Conservation (phyloP, 2,113 vertebrate genomes). For the Nycticryphes semicollaris region DNA sequence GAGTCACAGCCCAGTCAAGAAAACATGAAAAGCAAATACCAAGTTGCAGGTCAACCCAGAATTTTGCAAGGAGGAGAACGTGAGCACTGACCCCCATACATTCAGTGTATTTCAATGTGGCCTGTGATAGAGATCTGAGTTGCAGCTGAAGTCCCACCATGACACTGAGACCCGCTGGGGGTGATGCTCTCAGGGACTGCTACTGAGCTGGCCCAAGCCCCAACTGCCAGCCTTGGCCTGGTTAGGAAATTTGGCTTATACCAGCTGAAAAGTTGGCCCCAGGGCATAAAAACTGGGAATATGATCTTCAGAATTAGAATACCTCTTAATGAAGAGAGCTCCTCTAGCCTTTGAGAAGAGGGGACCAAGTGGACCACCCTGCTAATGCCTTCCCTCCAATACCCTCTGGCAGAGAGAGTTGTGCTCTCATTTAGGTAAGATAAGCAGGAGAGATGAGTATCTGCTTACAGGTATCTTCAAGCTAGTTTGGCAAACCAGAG, state of each 20-base stretch:
- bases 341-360: neutral
- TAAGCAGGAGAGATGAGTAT: neutral
- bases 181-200: neutral
- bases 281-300: neutral
- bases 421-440: neutral
- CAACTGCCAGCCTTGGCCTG: neutral
- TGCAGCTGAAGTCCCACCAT: neutral
- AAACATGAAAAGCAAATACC: neutral
- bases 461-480: neutral
- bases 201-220: neutral
- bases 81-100: accelerated
- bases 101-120: neutral
- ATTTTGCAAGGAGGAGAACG: neutral
- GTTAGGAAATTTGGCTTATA: neutral
- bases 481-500: neutral
- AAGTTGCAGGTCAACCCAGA: neutral
- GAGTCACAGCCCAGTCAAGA: neutral
- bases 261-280: neutral
- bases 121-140: neutral
- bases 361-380: neutral
- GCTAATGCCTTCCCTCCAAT: neutral
- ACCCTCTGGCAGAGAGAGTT: neutral
- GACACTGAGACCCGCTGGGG: neutral
- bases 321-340: neutral
- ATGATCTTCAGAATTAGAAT: neutral